Percentiles rank a stretch among this genome's conserved stretches.
Evolutionary conservation across 2,797 vertebrate species (phyloP).

Genomic region (Anolis apletophallus): DNA sequence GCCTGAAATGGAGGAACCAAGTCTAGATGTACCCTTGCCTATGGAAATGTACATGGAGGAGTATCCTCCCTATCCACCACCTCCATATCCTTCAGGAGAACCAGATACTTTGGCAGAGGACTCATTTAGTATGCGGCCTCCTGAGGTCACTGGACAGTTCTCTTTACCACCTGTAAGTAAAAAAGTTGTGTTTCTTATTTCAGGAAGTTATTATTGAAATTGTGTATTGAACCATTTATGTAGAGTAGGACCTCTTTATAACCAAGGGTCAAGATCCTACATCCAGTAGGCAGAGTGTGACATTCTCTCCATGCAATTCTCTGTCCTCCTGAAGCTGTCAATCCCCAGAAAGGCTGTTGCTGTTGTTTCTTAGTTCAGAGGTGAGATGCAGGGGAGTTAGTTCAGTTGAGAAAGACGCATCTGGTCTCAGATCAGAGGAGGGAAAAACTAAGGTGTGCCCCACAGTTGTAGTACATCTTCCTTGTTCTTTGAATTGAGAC

Average conservation of each 20-base stretch:
- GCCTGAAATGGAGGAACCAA: slow-evolving; percentile 65
- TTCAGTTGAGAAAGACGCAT: no score
- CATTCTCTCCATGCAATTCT: no score
- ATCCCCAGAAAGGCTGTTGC: no score
- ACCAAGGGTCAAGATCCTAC: no score
- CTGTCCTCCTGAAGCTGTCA: no score
- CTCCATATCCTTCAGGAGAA: slow-evolving; percentile 91
- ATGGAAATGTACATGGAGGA: slow-evolving; percentile 91
- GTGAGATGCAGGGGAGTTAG: no score
- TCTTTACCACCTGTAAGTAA: slow-evolving; percentile 90
- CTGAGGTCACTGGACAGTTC: slow-evolving; percentile 93
- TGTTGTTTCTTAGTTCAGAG: no score
- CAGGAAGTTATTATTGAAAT: background rate
- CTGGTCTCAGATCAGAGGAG: no score
- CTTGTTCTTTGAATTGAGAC: no score
- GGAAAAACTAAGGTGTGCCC: no score
- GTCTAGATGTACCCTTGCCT: slow-evolving; percentile 69
- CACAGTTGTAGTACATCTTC: no score
- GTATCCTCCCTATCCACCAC: slow-evolving; percentile 95
- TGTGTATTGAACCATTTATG: background rate
- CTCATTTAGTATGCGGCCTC: slow-evolving; percentile 87
- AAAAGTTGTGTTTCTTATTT: background rate
- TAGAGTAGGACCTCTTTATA: background rate
- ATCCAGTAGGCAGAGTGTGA: no score
- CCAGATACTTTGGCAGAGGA: slow-evolving; percentile 89